Evolutionary conservation across 2,888 invertebrate species (phyloP), one percentile per base, ranked within the genome.

Genomic region (Netelia melanura): DNA sequence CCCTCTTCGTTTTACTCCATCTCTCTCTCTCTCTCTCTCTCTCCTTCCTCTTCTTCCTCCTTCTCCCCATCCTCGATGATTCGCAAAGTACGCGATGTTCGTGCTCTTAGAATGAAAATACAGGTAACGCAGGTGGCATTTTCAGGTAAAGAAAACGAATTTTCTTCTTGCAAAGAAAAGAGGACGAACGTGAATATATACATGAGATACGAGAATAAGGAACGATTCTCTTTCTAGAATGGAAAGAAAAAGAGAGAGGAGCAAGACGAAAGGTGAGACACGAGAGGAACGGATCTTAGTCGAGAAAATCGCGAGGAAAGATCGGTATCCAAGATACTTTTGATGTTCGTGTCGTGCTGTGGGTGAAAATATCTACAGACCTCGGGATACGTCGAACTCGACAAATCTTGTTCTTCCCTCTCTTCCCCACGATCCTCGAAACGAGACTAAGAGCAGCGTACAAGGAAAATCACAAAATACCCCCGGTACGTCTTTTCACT

Each of bases 101-200:
- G 38, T 64, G 25, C 17, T n/a, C 44, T 30, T 8, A 65, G 56
- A 71, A 72, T 64, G 64, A 68, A 79, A 81, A 75, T 81, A n/a
- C 61, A 61, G 52, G 75, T 21, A 52, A 75, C 58, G 81, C 68
- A 81, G 81, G 75, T 75, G 81, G 54, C 75, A 52, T 10, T 48
- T 52, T 10, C 81, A 75, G 81, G 75, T 81, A 75, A 17, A 30
- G 78, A 44, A 81, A 75, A 75, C 48, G 74, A 56, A 72, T 72
- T 65, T 65, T 61, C 21, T 58, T 44, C 77, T 11, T 14, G n/a
- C 0, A 38, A 21, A 25, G 30, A 38, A 23, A 21, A 17, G 10
- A 23, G 30, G 5, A 38, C 2, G 43, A 76, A 23, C 17, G 17
- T 61, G 52, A 52, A 61, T 44, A 38, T n/a, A 44, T 48, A 5